Evolutionary conservation across 2,888 invertebrate species (phyloP).

Genomic region (Ichneumon xanthorius): DNA sequence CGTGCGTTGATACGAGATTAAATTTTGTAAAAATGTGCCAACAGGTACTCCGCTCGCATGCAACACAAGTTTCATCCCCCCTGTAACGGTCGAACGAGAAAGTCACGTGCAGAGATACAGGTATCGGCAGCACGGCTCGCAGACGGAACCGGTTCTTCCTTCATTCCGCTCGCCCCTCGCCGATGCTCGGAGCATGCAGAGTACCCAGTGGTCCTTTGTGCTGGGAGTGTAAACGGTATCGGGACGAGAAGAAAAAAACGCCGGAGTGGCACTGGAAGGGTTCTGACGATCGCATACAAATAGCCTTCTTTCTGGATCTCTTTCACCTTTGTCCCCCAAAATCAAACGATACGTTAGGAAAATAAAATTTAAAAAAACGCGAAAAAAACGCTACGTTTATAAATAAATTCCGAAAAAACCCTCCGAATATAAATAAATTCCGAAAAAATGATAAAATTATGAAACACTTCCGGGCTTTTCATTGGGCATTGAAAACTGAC

Average conservation of each 20-base stretch:
- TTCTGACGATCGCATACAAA: constrained; percentile 5
- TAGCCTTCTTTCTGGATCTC: not conserved
- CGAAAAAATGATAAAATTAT: too few species aligned
- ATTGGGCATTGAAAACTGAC: too few species aligned
- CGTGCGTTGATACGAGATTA: constrained; percentile 9
- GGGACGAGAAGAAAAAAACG: constrained; percentile 19
- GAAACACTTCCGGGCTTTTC: too few species aligned
- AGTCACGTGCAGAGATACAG: constrained; percentile 46
- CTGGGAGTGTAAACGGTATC: constrained; percentile 39
- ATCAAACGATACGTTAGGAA: not conserved
- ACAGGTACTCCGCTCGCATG: constrained; percentile 32
- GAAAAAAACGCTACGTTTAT: too few species aligned
- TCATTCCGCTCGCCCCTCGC: not conserved
- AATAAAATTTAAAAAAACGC: not conserved
- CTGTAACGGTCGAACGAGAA: constrained; percentile 29
- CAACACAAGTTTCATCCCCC: constrained; percentile 26
- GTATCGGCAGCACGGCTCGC: constrained; percentile 33
- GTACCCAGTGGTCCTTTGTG: constrained; percentile 31
- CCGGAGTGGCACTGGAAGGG: constrained; percentile 27
- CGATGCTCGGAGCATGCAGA: constrained; percentile 3
- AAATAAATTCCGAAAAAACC: too few species aligned
- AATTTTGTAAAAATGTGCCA: constrained; percentile 44
- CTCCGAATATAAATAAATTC: too few species aligned
- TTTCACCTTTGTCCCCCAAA: not conserved
- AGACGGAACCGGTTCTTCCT: constrained; percentile 52